Evolutionary conservation across 2,113 vertebrate species (phyloP).

Genomic region (Lophochroa leadbeateri): DNA sequence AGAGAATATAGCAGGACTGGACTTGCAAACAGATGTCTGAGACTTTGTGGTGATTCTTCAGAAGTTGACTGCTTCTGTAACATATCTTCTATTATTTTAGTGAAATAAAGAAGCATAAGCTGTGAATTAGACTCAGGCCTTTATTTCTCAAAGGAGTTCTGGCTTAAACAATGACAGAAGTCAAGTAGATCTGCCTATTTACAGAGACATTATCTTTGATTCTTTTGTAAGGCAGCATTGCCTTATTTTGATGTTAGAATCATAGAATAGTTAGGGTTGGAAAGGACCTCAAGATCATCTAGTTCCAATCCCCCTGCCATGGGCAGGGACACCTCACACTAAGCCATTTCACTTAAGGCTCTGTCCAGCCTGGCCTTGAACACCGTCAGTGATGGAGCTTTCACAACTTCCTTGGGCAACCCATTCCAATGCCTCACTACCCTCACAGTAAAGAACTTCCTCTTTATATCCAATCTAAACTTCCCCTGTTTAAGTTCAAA

Average conservation of each 20-base stretch:
- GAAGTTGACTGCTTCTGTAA: background rate
- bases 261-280: no score
- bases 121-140: background rate
- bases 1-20: background rate
- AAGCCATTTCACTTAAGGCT: no score
- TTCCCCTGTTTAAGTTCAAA: no score
- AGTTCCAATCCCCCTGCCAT: no score
- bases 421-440: no score
- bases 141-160: background rate
- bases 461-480: no score
- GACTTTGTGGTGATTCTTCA: background rate
- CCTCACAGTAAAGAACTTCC: no score
- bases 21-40: background rate
- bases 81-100: background rate
- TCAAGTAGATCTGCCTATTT: background rate
- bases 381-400: no score
- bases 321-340: no score
- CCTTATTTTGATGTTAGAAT: background rate
- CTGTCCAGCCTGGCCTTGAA: no score
- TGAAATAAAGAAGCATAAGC: background rate
- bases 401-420: no score
- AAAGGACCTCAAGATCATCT: no score
- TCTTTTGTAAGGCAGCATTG: background rate
- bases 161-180: background rate
- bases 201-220: background rate